phyloP scores from a whole-genome alignment of 2,888 invertebrate genomes.

The Artemia sinica region DNA sequence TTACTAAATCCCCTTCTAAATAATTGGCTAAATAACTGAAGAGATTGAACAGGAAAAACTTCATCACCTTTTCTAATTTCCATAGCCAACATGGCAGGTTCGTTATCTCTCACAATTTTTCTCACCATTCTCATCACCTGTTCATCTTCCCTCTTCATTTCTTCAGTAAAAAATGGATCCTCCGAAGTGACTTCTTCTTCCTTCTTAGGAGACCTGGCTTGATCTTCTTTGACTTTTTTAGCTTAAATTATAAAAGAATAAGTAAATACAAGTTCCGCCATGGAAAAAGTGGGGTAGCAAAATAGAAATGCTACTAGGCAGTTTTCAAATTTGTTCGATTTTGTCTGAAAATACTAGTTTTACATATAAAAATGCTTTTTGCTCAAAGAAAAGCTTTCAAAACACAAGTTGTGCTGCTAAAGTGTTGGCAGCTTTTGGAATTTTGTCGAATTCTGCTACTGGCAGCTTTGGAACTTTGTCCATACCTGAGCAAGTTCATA shows the following conservation, averaged over 20 bases:
- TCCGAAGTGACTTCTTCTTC: constrained; percentile 36
- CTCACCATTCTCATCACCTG: constrained; percentile 19
- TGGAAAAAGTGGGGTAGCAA: too few species aligned
- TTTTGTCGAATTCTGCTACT: too few species aligned
- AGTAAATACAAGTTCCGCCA: too few species aligned
- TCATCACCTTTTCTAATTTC: constrained; percentile 25
- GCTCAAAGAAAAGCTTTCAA: too few species aligned
- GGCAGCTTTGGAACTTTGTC: too few species aligned
- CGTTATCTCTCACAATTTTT: constrained; percentile 23
- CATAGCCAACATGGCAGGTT: constrained; percentile 26
- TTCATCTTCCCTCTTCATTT: constrained; percentile 30
- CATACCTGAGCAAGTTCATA: too few species aligned
- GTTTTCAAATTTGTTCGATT: too few species aligned
- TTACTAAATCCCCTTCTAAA: neutral
- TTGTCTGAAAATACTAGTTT: too few species aligned
- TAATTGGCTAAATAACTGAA: constrained; percentile 15
- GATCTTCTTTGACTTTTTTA: constrained; percentile 29
- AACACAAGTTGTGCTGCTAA: too few species aligned
- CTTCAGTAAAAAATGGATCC: constrained; percentile 22
- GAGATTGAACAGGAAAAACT: constrained; percentile 28
- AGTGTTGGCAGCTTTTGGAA: too few species aligned
- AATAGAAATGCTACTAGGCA: too few species aligned
- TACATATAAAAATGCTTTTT: too few species aligned
- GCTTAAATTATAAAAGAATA: constrained; percentile 20
- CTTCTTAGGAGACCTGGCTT: constrained; percentile 38